Percentiles rank a stretch among this genome's conserved stretches.
Conservation (phyloP, 37 sponge, comb jelly and placozoan species). For the Hormiphora californensis region DNA sequence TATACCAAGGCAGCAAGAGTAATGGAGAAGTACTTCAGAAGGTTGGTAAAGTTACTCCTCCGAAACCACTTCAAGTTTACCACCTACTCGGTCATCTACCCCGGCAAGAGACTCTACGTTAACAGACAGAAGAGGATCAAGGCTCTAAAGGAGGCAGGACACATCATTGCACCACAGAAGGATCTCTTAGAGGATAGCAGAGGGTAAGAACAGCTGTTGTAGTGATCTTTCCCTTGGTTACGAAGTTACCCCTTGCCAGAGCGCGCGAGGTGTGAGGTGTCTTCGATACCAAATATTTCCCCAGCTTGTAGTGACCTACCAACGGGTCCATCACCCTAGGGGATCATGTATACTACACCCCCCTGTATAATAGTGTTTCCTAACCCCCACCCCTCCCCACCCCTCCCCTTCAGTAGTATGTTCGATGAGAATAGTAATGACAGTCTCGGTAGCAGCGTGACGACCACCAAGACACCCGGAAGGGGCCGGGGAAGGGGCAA, state of each 20-base stretch:
- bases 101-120: not conserved
- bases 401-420: too few relatives aligned
- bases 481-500: not conserved
- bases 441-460: not conserved
- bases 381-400: too few relatives aligned
- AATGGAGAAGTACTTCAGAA: conserved; percentile 22
- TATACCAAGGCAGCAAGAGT: conserved; percentile 3
- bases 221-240: too few relatives aligned
- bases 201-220: too few relatives aligned
- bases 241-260: too few relatives aligned
- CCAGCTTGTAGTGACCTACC: too few relatives aligned
- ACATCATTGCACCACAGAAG: not conserved
- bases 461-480: not conserved
- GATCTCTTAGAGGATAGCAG: not conserved
- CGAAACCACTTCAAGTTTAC: not conserved
- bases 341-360: too few relatives aligned
- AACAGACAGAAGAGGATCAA: conserved; percentile 36
- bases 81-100: conserved; percentile 8
- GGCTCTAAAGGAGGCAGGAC: not conserved
- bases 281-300: too few relatives aligned
- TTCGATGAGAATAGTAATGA: conserved; percentile 16
- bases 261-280: too few relatives aligned
- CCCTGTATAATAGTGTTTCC: too few relatives aligned
- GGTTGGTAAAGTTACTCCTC: not conserved
- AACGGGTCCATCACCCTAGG: too few relatives aligned